A percentile compares a stretch with the other conserved stretches of the same genome.
phyloP scores from a whole-genome alignment of 2,888 invertebrate species.

The Pachycephus smyrnensis region DNA sequence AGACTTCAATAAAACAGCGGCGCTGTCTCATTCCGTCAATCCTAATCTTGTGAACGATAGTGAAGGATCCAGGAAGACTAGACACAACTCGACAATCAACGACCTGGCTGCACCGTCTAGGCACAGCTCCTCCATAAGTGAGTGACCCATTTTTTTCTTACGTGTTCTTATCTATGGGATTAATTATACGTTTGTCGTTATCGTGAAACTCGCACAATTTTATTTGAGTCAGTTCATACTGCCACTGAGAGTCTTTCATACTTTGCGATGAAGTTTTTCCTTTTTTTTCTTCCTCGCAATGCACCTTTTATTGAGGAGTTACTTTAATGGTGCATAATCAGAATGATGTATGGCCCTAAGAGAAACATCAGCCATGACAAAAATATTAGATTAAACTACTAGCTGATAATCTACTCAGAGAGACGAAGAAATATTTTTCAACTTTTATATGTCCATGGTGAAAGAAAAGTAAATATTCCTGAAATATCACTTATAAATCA shows the following conservation, averaged over 20 bases:
- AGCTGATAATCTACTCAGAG: slow-evolving; percentile 1
- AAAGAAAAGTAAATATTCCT: background rate
- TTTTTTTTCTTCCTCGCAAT: background rate
- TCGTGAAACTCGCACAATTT: background rate
- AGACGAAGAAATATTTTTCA: slow-evolving; percentile 9
- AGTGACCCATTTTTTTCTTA: slow-evolving; percentile 54
- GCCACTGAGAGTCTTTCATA: background rate
- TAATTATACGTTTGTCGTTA: background rate
- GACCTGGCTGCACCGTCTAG: slow-evolving; percentile 69
- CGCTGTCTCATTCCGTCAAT: slow-evolving; percentile 85
- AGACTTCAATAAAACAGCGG: slow-evolving; percentile 94
- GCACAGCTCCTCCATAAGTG: slow-evolving; percentile 74
- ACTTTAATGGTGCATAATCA: slow-evolving; percentile 4
- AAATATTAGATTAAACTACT: background rate
- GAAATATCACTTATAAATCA: background rate
- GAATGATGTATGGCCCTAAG: background rate
- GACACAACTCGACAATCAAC: slow-evolving; percentile 82
- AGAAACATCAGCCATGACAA: background rate
- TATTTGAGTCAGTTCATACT: background rate
- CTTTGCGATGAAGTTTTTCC: background rate
- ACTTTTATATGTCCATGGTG: slow-evolving; percentile 4
- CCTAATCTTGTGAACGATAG: slow-evolving; percentile 76
- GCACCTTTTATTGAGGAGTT: slow-evolving; percentile 14
- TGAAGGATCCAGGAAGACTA: slow-evolving; percentile 82
- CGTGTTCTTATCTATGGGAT: background rate